Evolutionary conservation across 2,888 invertebrate genomes (phyloP), one percentile per base, ranked within the genome.

Genomic region (Drosophila trichaetosa): DNA sequence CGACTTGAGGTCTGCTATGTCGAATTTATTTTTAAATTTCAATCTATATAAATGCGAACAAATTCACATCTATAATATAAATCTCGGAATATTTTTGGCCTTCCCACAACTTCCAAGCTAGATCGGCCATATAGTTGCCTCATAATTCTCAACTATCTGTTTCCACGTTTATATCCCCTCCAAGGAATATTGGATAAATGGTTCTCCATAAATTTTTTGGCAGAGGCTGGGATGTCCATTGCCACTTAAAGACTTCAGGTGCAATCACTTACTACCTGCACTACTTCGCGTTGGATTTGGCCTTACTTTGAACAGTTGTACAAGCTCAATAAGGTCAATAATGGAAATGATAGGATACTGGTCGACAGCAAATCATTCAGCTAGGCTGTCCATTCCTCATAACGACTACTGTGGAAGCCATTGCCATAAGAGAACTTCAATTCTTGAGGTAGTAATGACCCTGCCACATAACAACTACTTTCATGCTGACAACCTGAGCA

Each of bases 1-100:
- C n/a, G 27, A 38, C 48, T 36, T 36, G 51, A 59, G 62, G 27
- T 46, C 24, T 62, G 68, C 58, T 11, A 1, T 3, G 6, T 51
- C 49, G 11, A 18, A 10, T 49, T 21, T 42, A 38, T 18, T 18
- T 8, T 38, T 38, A 7, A 38, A 18, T 46, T 24, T 4, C 8
- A 8, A 16, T 46, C 46, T 8, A 16, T 4, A 46, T 16, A 16
- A 24, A 46, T 46, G 21, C 21, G 46, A 46, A 16, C 2, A 16
- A 0, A 6, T 21, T 13, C 21, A 10, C 10, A 40, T 1, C 13
- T 7, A 46, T 21, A 13, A 2, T 46, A 21, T 1, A 7, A 7
- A 13, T 42, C 21, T 21, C 11, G 11, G 3, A 6, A 21, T 21
- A 42, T 42, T 21, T 3, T 13, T n/a, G 40, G 2, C 4, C n/a